A percentile compares a stretch with the other conserved stretches of the same genome.
These are phyloP conservation scores for Heliothis virescens DNA, from an alignment of 1,140 invertebrate genomes.

Conservation along the genomic window DNA sequence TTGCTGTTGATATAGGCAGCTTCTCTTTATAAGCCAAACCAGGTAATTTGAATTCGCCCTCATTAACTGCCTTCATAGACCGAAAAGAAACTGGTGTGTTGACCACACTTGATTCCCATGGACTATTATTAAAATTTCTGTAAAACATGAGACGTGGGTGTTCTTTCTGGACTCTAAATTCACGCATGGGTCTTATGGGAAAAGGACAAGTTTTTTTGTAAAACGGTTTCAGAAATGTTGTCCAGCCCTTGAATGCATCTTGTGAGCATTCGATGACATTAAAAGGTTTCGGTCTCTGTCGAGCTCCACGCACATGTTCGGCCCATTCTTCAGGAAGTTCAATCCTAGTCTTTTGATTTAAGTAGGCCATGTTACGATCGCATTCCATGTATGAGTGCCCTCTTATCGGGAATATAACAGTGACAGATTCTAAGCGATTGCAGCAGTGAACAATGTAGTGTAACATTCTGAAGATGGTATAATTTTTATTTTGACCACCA, in stretches of 20 bases:
- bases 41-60: no score
- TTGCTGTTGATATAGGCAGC: no score
- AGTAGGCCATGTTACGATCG: conserved; percentile 36
- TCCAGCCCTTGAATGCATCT: conserved; percentile 51
- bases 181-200: conserved; percentile 13
- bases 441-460: no score
- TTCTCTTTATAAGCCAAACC: no score
- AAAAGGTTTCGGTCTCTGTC: conserved; percentile 52
- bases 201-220: conserved; percentile 17
- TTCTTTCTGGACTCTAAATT: conserved; percentile 21
- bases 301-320: conserved; percentile 49
- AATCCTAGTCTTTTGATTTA: conserved; percentile 48
- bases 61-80: no score
- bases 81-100: no score
- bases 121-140: no score
- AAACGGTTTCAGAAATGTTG: conserved; percentile 51
- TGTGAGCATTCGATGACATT: conserved; percentile 48
- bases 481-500: no score
- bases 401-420: conserved; percentile 53
- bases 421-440: no score
- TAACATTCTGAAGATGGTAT: no score
- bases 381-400: conserved; percentile 62
- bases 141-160: no score
- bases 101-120: no score
- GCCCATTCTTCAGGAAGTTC: conserved; percentile 51